phyloP scores from a whole-genome alignment of 2,888 invertebrate species.

The Caradrina kadenii region DNA sequence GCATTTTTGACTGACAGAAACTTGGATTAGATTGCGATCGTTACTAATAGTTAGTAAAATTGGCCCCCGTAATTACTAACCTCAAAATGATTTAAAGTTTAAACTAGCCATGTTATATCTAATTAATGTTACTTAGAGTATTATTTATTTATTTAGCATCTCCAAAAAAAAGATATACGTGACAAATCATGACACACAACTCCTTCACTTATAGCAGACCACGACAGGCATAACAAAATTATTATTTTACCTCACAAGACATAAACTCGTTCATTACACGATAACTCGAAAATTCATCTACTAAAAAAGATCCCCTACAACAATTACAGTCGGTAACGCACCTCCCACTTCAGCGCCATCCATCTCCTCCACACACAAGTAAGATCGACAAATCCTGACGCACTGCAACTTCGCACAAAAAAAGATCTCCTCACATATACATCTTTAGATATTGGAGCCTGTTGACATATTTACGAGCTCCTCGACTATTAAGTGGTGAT shows the following conservation, averaged over 20 bases:
- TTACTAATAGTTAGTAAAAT: too few species aligned
- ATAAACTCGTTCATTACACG: neutral
- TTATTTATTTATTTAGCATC: too few species aligned
- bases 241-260: neutral
- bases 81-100: too few species aligned
- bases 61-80: too few species aligned
- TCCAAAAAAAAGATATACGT: too few species aligned
- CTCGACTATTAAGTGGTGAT: conserved; percentile 90
- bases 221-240: too few species aligned
- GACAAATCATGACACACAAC: too few species aligned
- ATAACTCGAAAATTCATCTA: conserved; percentile 3
- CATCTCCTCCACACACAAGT: conserved; percentile 36
- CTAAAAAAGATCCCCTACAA: conserved; percentile 13
- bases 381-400: conserved; percentile 71
- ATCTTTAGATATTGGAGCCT: conserved; percentile 88
- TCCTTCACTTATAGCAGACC: too few species aligned
- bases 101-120: too few species aligned
- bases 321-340: conserved; percentile 48
- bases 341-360: conserved; percentile 26
- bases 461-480: conserved; percentile 90
- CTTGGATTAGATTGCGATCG: too few species aligned
- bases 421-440: conserved; percentile 82
- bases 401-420: conserved; percentile 67
- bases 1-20: too few species aligned
- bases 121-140: too few species aligned